Conservation (phyloP, 2,797 vertebrate species). For the Okamejei kenojei region DNA sequence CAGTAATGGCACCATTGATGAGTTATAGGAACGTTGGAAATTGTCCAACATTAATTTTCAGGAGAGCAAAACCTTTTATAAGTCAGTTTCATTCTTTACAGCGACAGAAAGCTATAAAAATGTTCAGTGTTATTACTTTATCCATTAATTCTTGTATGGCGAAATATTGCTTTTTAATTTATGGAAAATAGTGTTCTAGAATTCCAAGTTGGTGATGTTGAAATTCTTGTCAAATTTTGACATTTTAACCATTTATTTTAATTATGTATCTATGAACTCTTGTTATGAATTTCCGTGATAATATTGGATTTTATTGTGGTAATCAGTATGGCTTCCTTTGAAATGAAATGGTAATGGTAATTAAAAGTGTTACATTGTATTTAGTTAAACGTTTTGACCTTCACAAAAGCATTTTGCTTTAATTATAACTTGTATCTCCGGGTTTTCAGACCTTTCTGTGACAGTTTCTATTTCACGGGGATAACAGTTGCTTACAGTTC, state of each 20-base stretch:
- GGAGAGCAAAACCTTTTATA: too few species aligned
- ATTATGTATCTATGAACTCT: not conserved
- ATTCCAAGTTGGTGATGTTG: not conserved
- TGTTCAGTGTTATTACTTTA: not conserved
- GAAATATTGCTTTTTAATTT: not conserved
- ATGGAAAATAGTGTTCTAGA: not conserved
- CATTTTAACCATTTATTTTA: not conserved
- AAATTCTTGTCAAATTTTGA: not conserved
- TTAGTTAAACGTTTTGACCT: too few species aligned
- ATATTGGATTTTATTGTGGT: not conserved
- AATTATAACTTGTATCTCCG: too few species aligned
- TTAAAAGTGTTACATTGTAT: not conserved
- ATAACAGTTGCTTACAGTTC: too few species aligned
- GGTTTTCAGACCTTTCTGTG: too few species aligned
- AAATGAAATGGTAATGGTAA: not conserved
- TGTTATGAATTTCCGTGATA: not conserved
- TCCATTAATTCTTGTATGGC: not conserved
- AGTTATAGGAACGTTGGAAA: too few species aligned
- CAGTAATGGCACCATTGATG: too few species aligned
- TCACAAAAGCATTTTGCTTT: too few species aligned
- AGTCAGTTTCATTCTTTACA: too few species aligned
- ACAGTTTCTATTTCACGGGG: too few species aligned
- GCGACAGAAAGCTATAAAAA: too few species aligned
- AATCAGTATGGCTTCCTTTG: not conserved
- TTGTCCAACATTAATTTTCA: too few species aligned